Conservation (phyloP, 2,113 vertebrate species). For the Edolisoma coerulescens region DNA sequence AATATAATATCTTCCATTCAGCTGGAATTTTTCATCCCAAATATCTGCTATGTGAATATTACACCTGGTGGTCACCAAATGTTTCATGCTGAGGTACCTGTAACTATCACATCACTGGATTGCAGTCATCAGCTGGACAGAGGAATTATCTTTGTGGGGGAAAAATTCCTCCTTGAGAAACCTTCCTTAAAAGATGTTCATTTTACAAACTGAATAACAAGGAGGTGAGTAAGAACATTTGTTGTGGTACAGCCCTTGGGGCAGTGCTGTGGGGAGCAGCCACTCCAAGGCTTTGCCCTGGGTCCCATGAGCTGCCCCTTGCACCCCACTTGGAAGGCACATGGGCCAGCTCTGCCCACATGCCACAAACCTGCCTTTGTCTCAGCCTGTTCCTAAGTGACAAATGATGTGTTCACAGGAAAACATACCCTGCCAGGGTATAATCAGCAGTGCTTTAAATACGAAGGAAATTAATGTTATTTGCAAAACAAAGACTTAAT, state of each 20-base stretch:
- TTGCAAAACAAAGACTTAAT: background rate
- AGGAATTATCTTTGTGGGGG: background rate
- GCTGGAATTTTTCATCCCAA: background rate
- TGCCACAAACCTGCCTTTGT: background rate
- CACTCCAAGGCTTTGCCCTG: background rate
- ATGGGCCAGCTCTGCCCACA: background rate
- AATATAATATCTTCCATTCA: background rate
- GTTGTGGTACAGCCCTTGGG: background rate
- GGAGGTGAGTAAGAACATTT: background rate
- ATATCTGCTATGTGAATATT: background rate
- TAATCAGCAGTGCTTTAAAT: background rate
- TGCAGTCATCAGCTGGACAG: background rate
- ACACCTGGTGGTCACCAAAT: background rate
- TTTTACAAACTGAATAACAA: background rate
- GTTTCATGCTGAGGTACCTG: background rate
- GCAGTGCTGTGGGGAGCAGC: background rate
- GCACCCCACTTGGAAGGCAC: background rate
- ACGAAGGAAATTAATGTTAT: background rate
- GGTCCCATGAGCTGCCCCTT: background rate
- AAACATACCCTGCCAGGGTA: background rate
- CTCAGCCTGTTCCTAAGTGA: background rate
- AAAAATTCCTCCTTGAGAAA: background rate
- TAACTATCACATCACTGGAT: background rate
- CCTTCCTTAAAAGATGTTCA: background rate
- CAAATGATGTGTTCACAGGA: background rate